Conservation (phyloP, 2,888 invertebrate genomes). For the Hirtodrosophila histrioides region DNA sequence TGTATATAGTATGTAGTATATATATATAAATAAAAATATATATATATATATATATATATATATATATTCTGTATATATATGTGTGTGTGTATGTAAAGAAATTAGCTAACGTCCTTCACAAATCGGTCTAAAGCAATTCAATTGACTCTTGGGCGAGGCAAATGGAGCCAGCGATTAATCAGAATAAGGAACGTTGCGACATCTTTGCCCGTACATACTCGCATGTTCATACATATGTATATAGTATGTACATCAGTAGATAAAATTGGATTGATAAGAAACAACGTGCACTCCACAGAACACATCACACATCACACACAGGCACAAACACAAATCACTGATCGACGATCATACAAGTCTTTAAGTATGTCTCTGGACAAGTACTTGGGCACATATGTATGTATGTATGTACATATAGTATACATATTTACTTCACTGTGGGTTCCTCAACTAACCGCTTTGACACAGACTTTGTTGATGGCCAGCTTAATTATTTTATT, state of each 20-base stretch:
- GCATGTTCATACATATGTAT: too few species aligned
- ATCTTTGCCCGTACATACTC: conserved; percentile 3
- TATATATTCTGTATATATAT: too few species aligned
- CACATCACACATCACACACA: conserved; percentile 3
- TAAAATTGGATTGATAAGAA: conserved; percentile 49
- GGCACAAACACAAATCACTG: too few species aligned
- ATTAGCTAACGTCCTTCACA: conserved; percentile 2
- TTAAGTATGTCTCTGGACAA: too few species aligned
- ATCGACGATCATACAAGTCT: too few species aligned
- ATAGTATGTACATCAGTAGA: conserved; percentile 12
- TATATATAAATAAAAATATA: too few species aligned
- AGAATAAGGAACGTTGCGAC: conserved; percentile 12
- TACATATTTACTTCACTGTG: background rate
- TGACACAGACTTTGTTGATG: background rate
- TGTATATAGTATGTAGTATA: too few species aligned
- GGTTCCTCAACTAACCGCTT: too few species aligned
- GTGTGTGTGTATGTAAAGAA: too few species aligned
- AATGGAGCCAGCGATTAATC: conserved; percentile 18
- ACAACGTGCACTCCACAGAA: conserved; percentile 21
- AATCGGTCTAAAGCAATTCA: conserved; percentile 4
- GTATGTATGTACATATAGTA: background rate
- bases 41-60: too few species aligned
- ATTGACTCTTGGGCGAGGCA: conserved; percentile 9
- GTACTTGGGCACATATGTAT: background rate
- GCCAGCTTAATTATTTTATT: conserved; percentile 2